Conservation (phyloP, 2,888 invertebrate species). For the Agrotis puta region DNA sequence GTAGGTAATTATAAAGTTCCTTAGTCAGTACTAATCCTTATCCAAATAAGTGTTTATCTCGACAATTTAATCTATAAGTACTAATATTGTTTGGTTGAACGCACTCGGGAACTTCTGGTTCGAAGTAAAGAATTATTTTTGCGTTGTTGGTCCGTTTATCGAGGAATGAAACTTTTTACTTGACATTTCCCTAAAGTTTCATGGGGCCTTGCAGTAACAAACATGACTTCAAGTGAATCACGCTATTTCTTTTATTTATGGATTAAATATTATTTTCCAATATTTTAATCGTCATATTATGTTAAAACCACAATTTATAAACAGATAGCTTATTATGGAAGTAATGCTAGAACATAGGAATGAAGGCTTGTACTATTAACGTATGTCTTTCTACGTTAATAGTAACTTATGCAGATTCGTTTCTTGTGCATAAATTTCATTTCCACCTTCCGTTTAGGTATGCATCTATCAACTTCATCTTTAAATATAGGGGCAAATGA, state of each 20-base stretch:
- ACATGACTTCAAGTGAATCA: constrained; percentile 5
- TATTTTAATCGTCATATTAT: constrained; percentile 8
- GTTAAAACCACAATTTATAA: constrained; percentile 25
- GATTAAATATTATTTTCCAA: not conserved
- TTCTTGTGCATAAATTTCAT: constrained; percentile 1
- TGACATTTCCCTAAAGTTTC: no score
- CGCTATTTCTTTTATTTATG: not conserved
- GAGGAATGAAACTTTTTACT: no score
- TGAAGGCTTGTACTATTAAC: constrained; percentile 9
- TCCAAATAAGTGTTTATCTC: no score
- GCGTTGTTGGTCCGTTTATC: no score
- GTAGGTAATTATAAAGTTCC: no score
- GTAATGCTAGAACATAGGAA: constrained; percentile 14
- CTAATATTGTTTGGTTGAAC: no score
- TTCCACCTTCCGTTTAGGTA: not conserved
- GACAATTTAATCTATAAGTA: no score
- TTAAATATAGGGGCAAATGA: no score
- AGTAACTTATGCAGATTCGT: not conserved
- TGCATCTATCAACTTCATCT: no score
- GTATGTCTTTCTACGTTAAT: not conserved
- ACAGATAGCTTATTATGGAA: constrained; percentile 11
- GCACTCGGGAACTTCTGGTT: no score
- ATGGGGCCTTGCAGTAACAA: not conserved
- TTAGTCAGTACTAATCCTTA: no score
- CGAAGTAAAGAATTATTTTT: no score